These are phyloP conservation scores for Mimas tiliae DNA, from an alignment of 2,888 invertebrate genomes.

Conservation along the genomic window DNA sequence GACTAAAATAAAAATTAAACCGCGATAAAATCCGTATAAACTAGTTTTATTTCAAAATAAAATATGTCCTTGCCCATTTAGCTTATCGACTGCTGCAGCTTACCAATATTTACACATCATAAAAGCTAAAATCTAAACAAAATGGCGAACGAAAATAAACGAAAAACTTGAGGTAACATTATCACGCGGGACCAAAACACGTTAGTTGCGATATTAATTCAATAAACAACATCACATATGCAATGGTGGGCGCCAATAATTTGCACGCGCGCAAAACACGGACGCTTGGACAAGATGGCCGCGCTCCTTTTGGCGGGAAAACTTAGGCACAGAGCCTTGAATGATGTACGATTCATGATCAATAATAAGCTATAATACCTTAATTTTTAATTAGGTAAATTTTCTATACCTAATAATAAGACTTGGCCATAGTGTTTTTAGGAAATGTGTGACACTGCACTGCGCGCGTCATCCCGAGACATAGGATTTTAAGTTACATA, in stretches of 20 bases:
- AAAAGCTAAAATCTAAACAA: not conserved
- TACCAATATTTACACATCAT: not conserved
- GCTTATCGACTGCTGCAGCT: no score
- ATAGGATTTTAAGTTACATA: no score
- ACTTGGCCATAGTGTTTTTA: no score
- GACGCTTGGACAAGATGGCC: slow-evolving; percentile 58
- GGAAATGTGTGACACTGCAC: no score
- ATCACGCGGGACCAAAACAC: slow-evolving; percentile 52
- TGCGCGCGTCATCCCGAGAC: no score
- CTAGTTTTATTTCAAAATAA: no score
- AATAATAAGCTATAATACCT: no score
- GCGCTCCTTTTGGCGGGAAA: slow-evolving; percentile 75
- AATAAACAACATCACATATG: slow-evolving; percentile 83
- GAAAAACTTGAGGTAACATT: slow-evolving; percentile 31
- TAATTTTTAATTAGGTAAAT: no score
- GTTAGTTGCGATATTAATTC: slow-evolving; percentile 77
- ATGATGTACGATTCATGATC: not conserved
- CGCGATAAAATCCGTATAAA: no score
- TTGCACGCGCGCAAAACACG: slow-evolving; percentile 74
- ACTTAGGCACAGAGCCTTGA: slow-evolving; percentile 35
- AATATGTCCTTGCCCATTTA: no score
- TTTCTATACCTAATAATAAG: no score
- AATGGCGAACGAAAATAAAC: not conserved
- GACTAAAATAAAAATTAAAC: no score
- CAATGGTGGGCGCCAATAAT: slow-evolving; percentile 74